These are phyloP conservation scores for Cyanoderma ruficeps DNA, from an alignment of 2,113 vertebrate species.

Conservation along the genomic window DNA sequence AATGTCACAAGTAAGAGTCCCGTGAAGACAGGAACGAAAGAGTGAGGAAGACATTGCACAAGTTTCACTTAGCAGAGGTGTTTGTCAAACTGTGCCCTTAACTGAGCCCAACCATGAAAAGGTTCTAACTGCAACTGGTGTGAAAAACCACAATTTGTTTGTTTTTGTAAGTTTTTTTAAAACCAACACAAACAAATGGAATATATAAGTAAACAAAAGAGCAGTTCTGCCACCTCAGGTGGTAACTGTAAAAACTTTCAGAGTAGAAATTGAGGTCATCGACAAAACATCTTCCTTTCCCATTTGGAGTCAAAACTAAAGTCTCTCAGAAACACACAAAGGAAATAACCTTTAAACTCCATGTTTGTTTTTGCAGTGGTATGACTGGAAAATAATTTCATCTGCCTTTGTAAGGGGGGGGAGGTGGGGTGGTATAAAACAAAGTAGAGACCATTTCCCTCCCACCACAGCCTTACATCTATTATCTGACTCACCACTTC, in stretches of 20 bases:
- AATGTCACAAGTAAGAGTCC: not conserved
- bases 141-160: not conserved
- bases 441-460: constrained; percentile 36
- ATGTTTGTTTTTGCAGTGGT: not conserved
- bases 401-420: not conserved
- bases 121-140: not conserved
- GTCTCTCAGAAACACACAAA: not conserved
- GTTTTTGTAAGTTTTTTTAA: not conserved
- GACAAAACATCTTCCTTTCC: not conserved
- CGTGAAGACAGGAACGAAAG: not conserved
- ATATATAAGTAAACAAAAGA: not conserved
- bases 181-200: not conserved
- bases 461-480: not conserved
- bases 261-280: not conserved
- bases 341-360: constrained; percentile 44
- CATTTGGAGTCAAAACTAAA: not conserved
- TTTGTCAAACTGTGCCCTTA: not conserved
- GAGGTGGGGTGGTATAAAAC: not conserved
- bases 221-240: not conserved
- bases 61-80: not conserved
- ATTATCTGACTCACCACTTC: constrained; percentile 55
- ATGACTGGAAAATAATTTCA: constrained; percentile 39
- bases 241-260: not conserved
- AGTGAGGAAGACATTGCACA: not conserved
- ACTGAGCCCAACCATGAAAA: not conserved